A percentile compares a stretch with the other conserved stretches of the same genome.
Conservation (phyloP, 2,113 vertebrate species). For the Lanius collurio region DNA sequence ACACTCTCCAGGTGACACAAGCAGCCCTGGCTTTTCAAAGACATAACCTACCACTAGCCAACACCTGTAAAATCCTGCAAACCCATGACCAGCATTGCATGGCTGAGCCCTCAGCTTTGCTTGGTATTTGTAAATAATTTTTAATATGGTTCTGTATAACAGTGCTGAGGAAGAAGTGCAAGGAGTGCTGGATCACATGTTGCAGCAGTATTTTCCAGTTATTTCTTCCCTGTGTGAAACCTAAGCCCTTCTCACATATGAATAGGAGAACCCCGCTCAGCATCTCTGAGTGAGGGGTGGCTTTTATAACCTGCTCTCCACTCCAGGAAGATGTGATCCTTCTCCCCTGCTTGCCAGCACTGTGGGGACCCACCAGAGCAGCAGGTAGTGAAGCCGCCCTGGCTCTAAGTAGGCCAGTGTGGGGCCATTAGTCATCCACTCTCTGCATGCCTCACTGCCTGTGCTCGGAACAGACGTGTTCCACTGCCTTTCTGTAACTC, state of each 20-base stretch:
- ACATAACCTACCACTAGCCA: not conserved
- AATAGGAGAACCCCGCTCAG: rapidly evolving
- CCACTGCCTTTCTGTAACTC: not conserved
- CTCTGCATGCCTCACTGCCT: not conserved
- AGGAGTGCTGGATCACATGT: not conserved
- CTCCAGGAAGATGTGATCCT: not conserved
- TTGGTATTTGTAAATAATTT: not conserved
- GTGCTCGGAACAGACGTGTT: not conserved
- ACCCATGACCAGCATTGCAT: not conserved
- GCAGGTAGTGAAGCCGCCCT: rapidly evolving
- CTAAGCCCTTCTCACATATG: rapidly evolving
- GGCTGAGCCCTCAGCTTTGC: not conserved
- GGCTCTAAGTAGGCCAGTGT: not conserved
- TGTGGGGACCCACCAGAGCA: rapidly evolving
- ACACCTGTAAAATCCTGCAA: not conserved
- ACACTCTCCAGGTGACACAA: not conserved
- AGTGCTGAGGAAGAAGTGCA: not conserved
- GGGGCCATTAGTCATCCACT: not conserved
- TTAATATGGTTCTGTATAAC: not conserved
- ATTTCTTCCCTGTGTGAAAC: not conserved
- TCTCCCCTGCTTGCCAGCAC: rapidly evolving
- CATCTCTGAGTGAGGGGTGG: not conserved
- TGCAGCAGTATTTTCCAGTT: not conserved
- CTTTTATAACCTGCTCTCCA: not conserved
- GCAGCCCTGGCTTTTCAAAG: not conserved